phyloP scores from a whole-genome alignment of 2,113 vertebrate species.

The Larimichthys crocea region DNA sequence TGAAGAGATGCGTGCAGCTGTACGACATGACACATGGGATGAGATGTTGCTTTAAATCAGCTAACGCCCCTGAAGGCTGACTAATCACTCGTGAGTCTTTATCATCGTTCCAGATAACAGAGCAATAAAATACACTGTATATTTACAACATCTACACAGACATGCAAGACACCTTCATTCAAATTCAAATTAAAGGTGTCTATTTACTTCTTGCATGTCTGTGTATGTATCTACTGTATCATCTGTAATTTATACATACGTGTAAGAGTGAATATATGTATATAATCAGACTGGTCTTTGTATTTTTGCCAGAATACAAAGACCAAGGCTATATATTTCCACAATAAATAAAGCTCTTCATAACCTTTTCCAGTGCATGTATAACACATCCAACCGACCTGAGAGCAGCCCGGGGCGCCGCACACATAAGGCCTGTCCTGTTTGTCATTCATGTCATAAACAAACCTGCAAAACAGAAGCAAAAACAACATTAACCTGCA shows the following conservation, averaged over 20 bases:
- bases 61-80: background rate
- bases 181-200: no score
- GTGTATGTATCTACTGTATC: no score
- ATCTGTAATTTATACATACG: no score
- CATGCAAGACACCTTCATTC: no score
- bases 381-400: constrained; percentile 87
- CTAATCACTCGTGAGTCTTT: constrained; percentile 12
- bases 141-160: no score
- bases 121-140: no score
- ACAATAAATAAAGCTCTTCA: no score
- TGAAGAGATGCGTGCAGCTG: constrained; percentile 59
- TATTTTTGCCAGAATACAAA: background rate
- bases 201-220: no score
- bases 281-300: background rate
- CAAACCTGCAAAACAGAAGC: constrained; percentile 84
- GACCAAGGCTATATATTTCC: background rate
- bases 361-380: background rate
- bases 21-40: constrained; percentile 16
- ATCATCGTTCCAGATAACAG: background rate
- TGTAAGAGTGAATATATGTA: no score
- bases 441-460: constrained; percentile 98
- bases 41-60: constrained; percentile 31
- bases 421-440: constrained; percentile 96
- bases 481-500: constrained; percentile 36
- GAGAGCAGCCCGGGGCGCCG: constrained; percentile 95